A percentile compares a stretch with the other conserved stretches of the same genome.
These are phyloP conservation scores for Callionymus lyra DNA, from an alignment of 2,113 vertebrate species.

Conservation along the genomic window DNA sequence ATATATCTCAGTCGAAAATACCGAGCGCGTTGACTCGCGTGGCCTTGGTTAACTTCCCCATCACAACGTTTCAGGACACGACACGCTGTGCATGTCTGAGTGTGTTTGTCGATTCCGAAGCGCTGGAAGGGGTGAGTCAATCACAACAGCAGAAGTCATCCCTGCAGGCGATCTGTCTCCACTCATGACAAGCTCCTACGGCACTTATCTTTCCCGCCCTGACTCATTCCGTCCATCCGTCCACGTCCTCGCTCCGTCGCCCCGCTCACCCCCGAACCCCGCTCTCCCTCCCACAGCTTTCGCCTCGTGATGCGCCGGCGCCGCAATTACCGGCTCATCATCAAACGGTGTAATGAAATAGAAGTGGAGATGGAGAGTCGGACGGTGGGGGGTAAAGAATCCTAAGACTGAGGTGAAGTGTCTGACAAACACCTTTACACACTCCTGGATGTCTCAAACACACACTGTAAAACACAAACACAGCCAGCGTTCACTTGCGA, in stretches of 20 bases:
- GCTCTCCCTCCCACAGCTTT: slow-evolving; percentile 25
- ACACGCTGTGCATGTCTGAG: slow-evolving; percentile 26
- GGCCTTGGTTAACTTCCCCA: slow-evolving; percentile 29
- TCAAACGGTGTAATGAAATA: slow-evolving; percentile 51
- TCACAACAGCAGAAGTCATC: slow-evolving; percentile 56
- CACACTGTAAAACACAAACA: slow-evolving; percentile 29
- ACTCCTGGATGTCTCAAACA: slow-evolving; percentile 11
- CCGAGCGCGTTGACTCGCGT: no score
- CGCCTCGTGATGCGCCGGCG: slow-evolving; percentile 36
- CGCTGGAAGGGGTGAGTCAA: slow-evolving; percentile 48
- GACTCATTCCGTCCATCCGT: slow-evolving; percentile 41
- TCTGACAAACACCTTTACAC: neutral
- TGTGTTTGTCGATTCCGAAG: slow-evolving; percentile 23
- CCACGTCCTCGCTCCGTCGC: slow-evolving; percentile 8
- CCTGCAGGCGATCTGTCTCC: slow-evolving; percentile 51
- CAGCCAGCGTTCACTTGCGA: slow-evolving; percentile 12
- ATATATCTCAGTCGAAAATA: slow-evolving; percentile 3
- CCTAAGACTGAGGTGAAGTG: slow-evolving; percentile 31
- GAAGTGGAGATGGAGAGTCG: slow-evolving; percentile 33
- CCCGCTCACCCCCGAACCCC: slow-evolving; percentile 12
- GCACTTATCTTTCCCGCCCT: slow-evolving; percentile 48
- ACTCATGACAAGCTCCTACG: slow-evolving; percentile 53
- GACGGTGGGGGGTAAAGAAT: slow-evolving; percentile 32
- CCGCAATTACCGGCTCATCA: slow-evolving; percentile 51
- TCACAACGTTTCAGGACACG: slow-evolving; percentile 31